phyloP scores from a whole-genome alignment of 1,140 invertebrate genomes.

The Drosophila oshimai region DNA sequence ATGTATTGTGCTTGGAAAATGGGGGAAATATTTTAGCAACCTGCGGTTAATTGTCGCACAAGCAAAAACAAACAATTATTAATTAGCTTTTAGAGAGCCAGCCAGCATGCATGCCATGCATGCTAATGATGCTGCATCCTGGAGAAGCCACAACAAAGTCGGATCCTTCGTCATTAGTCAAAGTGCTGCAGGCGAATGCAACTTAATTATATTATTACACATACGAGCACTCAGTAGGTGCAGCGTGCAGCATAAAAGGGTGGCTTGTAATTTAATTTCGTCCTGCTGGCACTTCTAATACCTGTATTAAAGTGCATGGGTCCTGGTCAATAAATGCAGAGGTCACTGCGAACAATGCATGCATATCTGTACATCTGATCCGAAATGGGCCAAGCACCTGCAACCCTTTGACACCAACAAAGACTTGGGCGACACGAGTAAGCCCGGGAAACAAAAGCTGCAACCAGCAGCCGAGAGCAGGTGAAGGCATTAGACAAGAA shows the following conservation, averaged over 20 bases:
- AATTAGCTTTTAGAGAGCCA: slow-evolving; percentile 34
- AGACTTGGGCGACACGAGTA: slow-evolving; percentile 37
- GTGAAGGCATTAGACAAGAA: slow-evolving; percentile 51
- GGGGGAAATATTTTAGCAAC: slow-evolving; percentile 24
- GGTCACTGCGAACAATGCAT: slow-evolving; percentile 29
- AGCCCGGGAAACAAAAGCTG: slow-evolving; percentile 40
- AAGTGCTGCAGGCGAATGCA: slow-evolving; percentile 39
- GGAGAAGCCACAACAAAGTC: slow-evolving; percentile 37
- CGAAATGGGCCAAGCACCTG: slow-evolving; percentile 46
- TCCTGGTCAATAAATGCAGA: slow-evolving; percentile 19
- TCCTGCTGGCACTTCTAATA: not conserved
- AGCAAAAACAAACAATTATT: slow-evolving; percentile 45
- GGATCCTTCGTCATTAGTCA: slow-evolving; percentile 36
- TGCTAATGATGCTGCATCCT: slow-evolving; percentile 31
- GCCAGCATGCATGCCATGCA: not conserved
- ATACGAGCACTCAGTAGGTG: not conserved
- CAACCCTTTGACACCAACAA: slow-evolving; percentile 70
- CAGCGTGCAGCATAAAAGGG: not conserved
- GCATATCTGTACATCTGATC: slow-evolving; percentile 12
- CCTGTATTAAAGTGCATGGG: not conserved
- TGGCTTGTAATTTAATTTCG: slow-evolving; percentile 41
- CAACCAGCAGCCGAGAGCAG: slow-evolving; percentile 18
- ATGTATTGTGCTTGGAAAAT: slow-evolving; percentile 33
- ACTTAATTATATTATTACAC: slow-evolving; percentile 47
- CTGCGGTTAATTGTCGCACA: slow-evolving; percentile 39